Conservation (phyloP, 2,797 vertebrate genomes). For the Sphaeramia orbicularis region DNA sequence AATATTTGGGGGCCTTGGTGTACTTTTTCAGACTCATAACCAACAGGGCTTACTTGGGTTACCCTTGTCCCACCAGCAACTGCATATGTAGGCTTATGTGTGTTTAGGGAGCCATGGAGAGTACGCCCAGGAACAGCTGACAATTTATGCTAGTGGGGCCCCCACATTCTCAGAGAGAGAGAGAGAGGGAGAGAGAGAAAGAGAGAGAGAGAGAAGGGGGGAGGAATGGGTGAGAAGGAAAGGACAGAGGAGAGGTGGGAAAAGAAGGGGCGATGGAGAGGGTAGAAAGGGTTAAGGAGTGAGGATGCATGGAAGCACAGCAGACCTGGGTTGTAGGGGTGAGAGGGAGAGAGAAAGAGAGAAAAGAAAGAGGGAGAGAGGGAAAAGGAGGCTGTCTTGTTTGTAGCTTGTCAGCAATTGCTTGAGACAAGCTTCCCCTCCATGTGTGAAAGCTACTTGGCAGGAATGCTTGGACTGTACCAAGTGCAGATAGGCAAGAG, state of each 20-base stretch:
- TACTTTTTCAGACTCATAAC: slow-evolving; percentile 76
- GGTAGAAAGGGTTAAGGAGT: slow-evolving; percentile 20
- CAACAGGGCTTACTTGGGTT: slow-evolving; percentile 77
- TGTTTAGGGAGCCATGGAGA: slow-evolving; percentile 81
- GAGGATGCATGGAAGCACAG: slow-evolving; percentile 18
- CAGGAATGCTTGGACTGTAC: slow-evolving; percentile 95
- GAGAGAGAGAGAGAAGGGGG: neutral
- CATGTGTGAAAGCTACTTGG: slow-evolving; percentile 98
- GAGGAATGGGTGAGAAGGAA: slow-evolving; percentile 1
- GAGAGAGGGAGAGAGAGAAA: slow-evolving; percentile 14
- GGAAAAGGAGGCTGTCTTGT: slow-evolving; percentile 89
- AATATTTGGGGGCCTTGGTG: slow-evolving; percentile 64
- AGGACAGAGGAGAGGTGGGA: slow-evolving; percentile 2
- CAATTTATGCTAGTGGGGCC: slow-evolving; percentile 85
- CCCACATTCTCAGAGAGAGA: slow-evolving; percentile 81
- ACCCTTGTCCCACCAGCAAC: slow-evolving; percentile 74
- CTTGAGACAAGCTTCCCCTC: slow-evolving; percentile 93
- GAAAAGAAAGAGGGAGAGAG: slow-evolving; percentile 54
- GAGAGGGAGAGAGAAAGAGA: slow-evolving; percentile 21
- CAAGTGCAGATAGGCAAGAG: slow-evolving; percentile 87
- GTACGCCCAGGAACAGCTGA: slow-evolving; percentile 85
- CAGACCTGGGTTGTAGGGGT: slow-evolving; percentile 33
- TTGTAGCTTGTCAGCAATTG: slow-evolving; percentile 98
- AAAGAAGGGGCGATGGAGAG: slow-evolving; percentile 9
- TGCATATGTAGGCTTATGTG: slow-evolving; percentile 77